These are phyloP conservation scores for Pholis gunnellus DNA, from an alignment of 2,113 vertebrate species.

Conservation along the genomic window DNA sequence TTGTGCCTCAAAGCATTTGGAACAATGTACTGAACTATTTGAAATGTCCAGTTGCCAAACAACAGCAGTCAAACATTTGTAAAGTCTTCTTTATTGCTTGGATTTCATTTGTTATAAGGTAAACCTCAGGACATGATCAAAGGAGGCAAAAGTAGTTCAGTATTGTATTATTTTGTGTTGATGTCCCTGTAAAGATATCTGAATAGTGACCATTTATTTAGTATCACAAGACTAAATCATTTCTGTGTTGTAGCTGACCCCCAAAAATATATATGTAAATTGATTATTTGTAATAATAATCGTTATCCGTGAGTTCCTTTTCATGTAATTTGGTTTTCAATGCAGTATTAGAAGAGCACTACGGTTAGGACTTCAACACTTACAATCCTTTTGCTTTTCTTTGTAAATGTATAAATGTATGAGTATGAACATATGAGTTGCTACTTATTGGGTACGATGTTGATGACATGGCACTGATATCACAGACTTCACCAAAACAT, in stretches of 20 bases:
- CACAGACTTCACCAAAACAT: neutral
- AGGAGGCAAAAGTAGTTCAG: neutral
- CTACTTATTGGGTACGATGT: neutral
- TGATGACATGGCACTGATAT: neutral
- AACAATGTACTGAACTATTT: neutral
- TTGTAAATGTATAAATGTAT: neutral
- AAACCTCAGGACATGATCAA: neutral
- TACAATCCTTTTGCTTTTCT: neutral
- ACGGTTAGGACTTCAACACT: neutral
- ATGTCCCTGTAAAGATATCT: neutral
- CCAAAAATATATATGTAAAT: neutral
- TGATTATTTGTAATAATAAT: neutral
- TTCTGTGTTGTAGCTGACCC: neutral
- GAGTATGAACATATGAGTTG: neutral
- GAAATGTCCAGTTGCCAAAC: neutral
- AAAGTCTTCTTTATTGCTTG: slow-evolving; percentile 1
- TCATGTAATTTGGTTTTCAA: neutral
- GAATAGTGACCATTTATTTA: neutral
- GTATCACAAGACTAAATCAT: neutral
- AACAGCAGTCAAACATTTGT: neutral
- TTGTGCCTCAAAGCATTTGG: neutral
- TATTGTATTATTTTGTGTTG: neutral
- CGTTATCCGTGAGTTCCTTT: neutral
- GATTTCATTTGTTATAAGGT: neutral
- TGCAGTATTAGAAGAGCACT: neutral